These are phyloP conservation scores for Crematogaster levior DNA, from an alignment of 2,888 invertebrate genomes.

Conservation along the genomic window DNA sequence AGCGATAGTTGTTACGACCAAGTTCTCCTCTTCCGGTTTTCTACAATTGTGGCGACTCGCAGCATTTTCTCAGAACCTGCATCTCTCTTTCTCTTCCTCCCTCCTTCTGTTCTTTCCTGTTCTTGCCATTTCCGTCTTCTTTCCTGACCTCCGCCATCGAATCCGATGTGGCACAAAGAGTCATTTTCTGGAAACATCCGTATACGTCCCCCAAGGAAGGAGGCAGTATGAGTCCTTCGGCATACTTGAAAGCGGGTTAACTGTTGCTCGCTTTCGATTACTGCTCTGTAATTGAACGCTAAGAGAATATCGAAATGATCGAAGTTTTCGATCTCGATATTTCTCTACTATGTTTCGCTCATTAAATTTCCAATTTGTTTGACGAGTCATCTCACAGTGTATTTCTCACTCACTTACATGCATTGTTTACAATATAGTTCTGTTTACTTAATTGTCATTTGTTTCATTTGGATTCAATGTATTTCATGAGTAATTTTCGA, in stretches of 20 bases:
- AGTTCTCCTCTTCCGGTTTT: slow-evolving; percentile 63
- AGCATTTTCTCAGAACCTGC: slow-evolving; percentile 29
- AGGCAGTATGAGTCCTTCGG: slow-evolving; percentile 15
- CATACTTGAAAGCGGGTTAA: slow-evolving; percentile 44
- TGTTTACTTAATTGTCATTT: background rate
- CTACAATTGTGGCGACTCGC: slow-evolving; percentile 29
- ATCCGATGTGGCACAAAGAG: slow-evolving; percentile 71
- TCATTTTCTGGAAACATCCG: slow-evolving; percentile 67
- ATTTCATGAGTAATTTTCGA: background rate
- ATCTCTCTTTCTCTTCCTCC: background rate
- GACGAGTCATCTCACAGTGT: background rate
- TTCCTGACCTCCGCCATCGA: slow-evolving; percentile 60
- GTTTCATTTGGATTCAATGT: background rate
- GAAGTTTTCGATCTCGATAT: slow-evolving; percentile 8
- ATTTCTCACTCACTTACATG: background rate
- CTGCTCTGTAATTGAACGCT: slow-evolving; percentile 36
- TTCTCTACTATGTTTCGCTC: background rate
- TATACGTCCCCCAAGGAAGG: background rate
- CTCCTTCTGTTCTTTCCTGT: background rate
- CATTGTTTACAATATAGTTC: background rate
- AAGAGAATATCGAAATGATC: slow-evolving; percentile 32
- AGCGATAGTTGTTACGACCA: slow-evolving; percentile 76
- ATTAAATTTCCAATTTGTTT: background rate
- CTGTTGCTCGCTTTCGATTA: slow-evolving; percentile 48
- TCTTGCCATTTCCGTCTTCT: slow-evolving; percentile 51